Evolutionary conservation across 2,797 vertebrate genomes (phyloP).

Genomic region (Hypotaenidia okinawae): DNA sequence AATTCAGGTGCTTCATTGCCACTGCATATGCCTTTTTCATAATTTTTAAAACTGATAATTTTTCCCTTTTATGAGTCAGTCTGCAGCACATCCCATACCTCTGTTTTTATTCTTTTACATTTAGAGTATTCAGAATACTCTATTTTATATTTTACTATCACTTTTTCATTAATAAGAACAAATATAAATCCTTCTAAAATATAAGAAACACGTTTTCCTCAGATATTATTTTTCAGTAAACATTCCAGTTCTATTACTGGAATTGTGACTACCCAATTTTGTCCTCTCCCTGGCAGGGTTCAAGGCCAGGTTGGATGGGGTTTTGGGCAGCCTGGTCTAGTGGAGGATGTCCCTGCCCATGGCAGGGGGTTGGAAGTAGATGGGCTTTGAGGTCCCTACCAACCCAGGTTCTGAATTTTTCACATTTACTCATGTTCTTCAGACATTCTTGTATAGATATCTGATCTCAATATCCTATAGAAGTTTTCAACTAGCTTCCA

Average conservation of each 20-base stretch:
- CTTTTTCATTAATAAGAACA: background rate
- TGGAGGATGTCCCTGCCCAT: no score
- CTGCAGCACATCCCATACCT: background rate
- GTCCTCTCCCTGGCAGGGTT: no score
- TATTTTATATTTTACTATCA: background rate
- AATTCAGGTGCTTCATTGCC: background rate
- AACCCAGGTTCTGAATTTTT: background rate
- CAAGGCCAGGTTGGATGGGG: no score
- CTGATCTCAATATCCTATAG: background rate
- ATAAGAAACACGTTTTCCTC: background rate
- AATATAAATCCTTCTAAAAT: background rate
- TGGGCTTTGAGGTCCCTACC: no score
- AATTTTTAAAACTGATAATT: background rate
- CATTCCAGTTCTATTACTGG: background rate
- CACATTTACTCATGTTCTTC: background rate
- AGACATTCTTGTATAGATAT: background rate
- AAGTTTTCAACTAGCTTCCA: background rate
- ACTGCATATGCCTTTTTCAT: background rate
- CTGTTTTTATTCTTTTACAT: background rate
- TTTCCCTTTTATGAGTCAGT: background rate
- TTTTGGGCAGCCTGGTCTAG: no score
- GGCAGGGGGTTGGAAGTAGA: no score
- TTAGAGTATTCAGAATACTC: background rate
- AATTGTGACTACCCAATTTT: background rate
- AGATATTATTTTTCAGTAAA: background rate